Conservation (phyloP, 2,888 invertebrate genomes). For the Apotomis turbidana region DNA sequence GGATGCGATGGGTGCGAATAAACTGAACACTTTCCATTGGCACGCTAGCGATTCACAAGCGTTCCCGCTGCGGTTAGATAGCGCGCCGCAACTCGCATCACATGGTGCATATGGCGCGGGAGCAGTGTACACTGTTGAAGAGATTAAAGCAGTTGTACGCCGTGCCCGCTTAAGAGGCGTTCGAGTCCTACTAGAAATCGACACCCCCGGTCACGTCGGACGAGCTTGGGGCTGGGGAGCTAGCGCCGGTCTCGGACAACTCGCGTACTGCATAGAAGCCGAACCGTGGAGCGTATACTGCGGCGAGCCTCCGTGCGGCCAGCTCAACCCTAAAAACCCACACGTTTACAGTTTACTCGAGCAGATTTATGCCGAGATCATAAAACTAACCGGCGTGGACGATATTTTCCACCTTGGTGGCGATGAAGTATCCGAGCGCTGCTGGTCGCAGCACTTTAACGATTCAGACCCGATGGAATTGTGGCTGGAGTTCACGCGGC, state of each 20-base stretch:
- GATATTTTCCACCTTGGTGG: constrained; percentile 94
- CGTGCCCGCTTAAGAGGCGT: constrained; percentile 93
- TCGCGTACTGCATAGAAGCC: constrained; percentile 91
- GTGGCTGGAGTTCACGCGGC: constrained; percentile 90
- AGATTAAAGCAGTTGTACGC: constrained; percentile 88
- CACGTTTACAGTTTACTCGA: constrained; percentile 89
- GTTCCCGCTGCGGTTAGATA: constrained; percentile 92
- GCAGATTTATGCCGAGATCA: constrained; percentile 89
- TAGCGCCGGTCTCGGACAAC: constrained; percentile 88
- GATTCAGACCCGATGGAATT: constrained; percentile 90
- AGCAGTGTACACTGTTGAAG: constrained; percentile 88
- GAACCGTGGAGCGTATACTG: constrained; percentile 92
- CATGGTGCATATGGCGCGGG: constrained; percentile 94
- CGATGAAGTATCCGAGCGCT: constrained; percentile 91
- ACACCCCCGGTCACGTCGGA: constrained; percentile 95
- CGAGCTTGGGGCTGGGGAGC: constrained; percentile 94
- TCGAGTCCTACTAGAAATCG: constrained; percentile 94
- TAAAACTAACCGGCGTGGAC: constrained; percentile 88
- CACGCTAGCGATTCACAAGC: constrained; percentile 96
- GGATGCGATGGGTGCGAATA: constrained; percentile 94
- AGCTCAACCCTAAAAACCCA: constrained; percentile 92
- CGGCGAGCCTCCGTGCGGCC: constrained; percentile 94
- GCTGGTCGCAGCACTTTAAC: constrained; percentile 90
- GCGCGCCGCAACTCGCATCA: constrained; percentile 90
- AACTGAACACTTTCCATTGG: constrained; percentile 97